Evolutionary conservation across 2,113 vertebrate genomes (phyloP), one percentile per base, ranked within the genome.

Genomic region (Thryonomys swinderianus): DNA sequence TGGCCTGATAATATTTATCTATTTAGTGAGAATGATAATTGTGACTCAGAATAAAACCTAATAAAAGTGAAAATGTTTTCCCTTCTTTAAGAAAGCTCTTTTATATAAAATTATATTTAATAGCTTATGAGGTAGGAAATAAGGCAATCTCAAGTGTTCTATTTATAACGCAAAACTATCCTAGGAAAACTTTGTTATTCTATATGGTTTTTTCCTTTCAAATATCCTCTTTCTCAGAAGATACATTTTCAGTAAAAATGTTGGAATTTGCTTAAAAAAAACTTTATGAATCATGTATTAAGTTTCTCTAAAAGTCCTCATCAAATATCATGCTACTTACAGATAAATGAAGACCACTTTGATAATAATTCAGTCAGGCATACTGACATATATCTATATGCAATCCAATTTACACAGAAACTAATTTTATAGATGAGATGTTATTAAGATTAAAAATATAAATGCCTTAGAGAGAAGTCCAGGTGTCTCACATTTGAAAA

Each of bases 1-100:
- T 96, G 82, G 69, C 16, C 95, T 96, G 25, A 61, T 97, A 74
- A 85, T 34, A 93, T 96, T 81, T 96, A 96, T 94, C 55, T 55
- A 73, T 92, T 89, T 81, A 90, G 80, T 92, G 30, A 40, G 30
- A 71, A 5, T 13, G 67, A 71, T 92, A 97, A 96, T 97, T 94
- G 92, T 90, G 94, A 97, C 85, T 92, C 53, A 86, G 80, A 73
- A 83, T 91, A 95, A 85, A 93, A 48, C 51, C 92, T 85, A 37
- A 13, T 91, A 85, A 96, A 93, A 90, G 6, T 37, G 86, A 74
- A 32, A 89, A 76, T 79, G 25, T 53, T 95, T 92, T 64, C 48
- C 53, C 7, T 9, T 53, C 90, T 10, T 18, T 85, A 37, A 95
- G 32, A 59, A 40, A 42, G 16, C 1, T 40, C 17, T 48, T 88